Evolutionary conservation across 2,113 vertebrate species (phyloP).

Genomic region (Notothenia rossii): DNA sequence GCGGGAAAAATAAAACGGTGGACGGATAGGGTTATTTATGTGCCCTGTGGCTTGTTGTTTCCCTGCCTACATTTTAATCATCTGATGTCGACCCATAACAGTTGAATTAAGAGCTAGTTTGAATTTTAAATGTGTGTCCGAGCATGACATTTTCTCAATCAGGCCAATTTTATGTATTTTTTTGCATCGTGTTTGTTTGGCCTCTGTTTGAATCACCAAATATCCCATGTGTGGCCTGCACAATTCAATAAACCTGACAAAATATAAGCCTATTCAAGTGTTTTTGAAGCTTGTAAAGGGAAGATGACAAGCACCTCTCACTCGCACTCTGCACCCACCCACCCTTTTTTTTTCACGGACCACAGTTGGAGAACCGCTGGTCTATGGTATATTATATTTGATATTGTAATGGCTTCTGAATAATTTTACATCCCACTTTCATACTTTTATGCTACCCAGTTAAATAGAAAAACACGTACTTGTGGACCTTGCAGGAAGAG

Average conservation of each 20-base stretch:
- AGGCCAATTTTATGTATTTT: constrained; percentile 16
- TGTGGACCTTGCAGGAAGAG: too few relatives aligned
- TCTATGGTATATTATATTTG: too few relatives aligned
- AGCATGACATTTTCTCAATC: constrained; percentile 16
- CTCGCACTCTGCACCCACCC: too few relatives aligned
- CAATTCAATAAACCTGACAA: neutral
- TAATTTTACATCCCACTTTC: neutral
- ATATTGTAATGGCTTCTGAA: too few relatives aligned
- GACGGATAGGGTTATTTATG: constrained; percentile 17
- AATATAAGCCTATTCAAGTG: too few relatives aligned
- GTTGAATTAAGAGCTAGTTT: constrained; percentile 37
- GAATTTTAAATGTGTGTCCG: constrained; percentile 24
- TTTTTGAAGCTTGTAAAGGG: too few relatives aligned
- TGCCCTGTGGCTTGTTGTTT: constrained; percentile 36
- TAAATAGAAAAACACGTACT: neutral
- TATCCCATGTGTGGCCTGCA: neutral
- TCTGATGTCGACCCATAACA: constrained; percentile 28
- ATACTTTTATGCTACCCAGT: neutral
- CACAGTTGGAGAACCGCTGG: too few relatives aligned
- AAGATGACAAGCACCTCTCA: too few relatives aligned
- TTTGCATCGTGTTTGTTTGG: neutral
- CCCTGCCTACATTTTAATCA: constrained; percentile 37
- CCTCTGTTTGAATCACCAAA: neutral
- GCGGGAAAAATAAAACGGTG: constrained; percentile 29
- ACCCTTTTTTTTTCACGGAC: too few relatives aligned